Evolutionary conservation across 2,113 vertebrate species (phyloP), one percentile per base, ranked within the genome.

Genomic region (Dipodomys merriami): DNA sequence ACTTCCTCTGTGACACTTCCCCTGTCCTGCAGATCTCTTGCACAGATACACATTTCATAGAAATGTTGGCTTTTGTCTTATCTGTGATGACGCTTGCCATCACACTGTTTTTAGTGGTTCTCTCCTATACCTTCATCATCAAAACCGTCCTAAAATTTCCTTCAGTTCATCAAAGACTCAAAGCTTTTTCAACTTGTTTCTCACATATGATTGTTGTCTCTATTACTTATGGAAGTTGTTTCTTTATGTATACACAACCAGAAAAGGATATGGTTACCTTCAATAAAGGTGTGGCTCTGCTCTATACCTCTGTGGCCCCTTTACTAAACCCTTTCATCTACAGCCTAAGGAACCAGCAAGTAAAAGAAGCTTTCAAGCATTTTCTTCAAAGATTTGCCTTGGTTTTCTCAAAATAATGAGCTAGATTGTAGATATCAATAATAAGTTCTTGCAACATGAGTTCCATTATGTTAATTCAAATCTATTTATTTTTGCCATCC

Each of bases 311-410:
- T 49, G 39, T 97, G 35, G 94, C 95, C 8, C 95, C 97, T 64
- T 60, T 98, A 35, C 30, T 98, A 80, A 98, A 97, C 22, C 97
- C 97, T 39, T 98, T 97, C 86, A 96, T 98, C 94, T 97, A 97
- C 57, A 97, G 96, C 0, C 92, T 98, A 72, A 96, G 97, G 71
- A 98, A 97, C 80, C 92, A 96, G 73, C 96, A 98, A 72, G 97
- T 97, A 57, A 97, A 96, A 86, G 85, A 97, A 6, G 91, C 94
- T 35, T 79, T 97, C 33, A 92, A 77, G 71, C 60, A 94, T 57
- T 2, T 90, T 23, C 39, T 93, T 65, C 46, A 79, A 76, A 95
- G 62, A 46, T 77, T 92, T 57, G 53, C 11, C 16, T 74, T 89
- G 7, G 68, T 25, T 20, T 72, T 77, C 82, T 68, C 30, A 30